Evolutionary conservation across 2,888 invertebrate species (phyloP).

Genomic region (Rhingia campestris): DNA sequence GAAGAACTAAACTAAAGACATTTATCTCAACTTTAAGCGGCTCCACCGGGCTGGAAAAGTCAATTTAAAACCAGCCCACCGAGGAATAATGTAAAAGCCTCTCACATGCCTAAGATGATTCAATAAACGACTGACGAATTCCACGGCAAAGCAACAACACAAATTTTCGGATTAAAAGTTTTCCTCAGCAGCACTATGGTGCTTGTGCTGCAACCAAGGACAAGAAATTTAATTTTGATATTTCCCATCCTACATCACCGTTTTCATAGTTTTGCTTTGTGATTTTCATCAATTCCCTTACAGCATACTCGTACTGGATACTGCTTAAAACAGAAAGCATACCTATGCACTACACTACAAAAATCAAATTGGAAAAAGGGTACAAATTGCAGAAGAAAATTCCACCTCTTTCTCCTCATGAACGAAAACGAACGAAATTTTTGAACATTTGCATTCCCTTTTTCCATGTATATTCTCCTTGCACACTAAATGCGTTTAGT

Average conservation of each 20-base stretch:
- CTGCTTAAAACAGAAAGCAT: not conserved
- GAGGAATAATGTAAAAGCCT: no score
- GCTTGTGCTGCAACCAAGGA: slow-evolving; percentile 16
- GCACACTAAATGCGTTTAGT: slow-evolving; percentile 19
- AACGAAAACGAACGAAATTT: not conserved
- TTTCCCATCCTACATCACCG: not conserved
- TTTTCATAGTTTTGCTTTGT: not conserved
- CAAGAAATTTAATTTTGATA: slow-evolving; percentile 23
- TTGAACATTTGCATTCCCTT: slow-evolving; percentile 16
- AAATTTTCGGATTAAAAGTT: no score
- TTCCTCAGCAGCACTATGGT: not conserved
- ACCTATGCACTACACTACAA: not conserved
- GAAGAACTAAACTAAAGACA: no score
- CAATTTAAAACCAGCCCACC: no score
- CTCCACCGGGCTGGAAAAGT: no score
- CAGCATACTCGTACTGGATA: not conserved
- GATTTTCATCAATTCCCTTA: slow-evolving; percentile 3
- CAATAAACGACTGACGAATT: no score
- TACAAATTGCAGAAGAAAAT: not conserved
- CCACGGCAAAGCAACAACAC: no score
- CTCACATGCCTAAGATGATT: no score
- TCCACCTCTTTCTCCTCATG: not conserved
- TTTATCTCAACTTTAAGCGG: no score
- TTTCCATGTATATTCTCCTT: not conserved
- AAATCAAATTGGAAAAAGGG: not conserved